Evolutionary conservation across 2,888 invertebrate species (phyloP), one percentile per base, ranked within the genome.

Genomic region (Sesamia inferens): DNA sequence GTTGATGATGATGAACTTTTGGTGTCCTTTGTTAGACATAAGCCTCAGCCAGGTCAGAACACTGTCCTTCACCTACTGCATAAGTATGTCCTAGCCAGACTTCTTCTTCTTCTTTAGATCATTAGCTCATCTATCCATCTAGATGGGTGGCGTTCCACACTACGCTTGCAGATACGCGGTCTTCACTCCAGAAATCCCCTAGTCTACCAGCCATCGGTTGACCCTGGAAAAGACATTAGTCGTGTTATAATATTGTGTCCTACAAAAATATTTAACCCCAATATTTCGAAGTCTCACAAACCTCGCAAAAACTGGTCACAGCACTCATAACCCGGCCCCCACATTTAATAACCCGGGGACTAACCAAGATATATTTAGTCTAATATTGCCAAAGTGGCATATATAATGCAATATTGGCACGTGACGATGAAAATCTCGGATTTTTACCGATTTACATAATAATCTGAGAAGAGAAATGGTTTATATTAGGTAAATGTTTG

Each of bases 321-420:
- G 75, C 81, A 81, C 74, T 78, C 87, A 83, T 79, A 85, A 86
- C 85, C 85, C 85, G 65, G 72, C 86, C 87, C 82, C 63, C 73
- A 47, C 79, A 87, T 88, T 88, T 91, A 90, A 91, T 91, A 90
- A 89, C 87, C 86, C 82, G 73, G 85, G 22, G 83, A 81, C 88
- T 89, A 90, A 90, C 88, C 82, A 78, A 89, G 91, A 91, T 91
- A 90, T 91, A 91, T 90, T 87, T 85, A 81, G 80, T 79, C 83
- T 88, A 90, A 90, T 91, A 91, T 88, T 82, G 82, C 87, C 77
- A 79, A 75, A 84, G 84, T 79, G 82, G 78, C 82, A 85, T 87
- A 83, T 84, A 79, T 88, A 86, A 82, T 77, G 80, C 70, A 76
- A 87, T 88, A 88, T 88, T 87, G 88, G 86, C 88, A 85, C 78